Evolutionary conservation across 1,140 invertebrate species (phyloP).

Genomic region (Vollenhovia emeryi): DNA sequence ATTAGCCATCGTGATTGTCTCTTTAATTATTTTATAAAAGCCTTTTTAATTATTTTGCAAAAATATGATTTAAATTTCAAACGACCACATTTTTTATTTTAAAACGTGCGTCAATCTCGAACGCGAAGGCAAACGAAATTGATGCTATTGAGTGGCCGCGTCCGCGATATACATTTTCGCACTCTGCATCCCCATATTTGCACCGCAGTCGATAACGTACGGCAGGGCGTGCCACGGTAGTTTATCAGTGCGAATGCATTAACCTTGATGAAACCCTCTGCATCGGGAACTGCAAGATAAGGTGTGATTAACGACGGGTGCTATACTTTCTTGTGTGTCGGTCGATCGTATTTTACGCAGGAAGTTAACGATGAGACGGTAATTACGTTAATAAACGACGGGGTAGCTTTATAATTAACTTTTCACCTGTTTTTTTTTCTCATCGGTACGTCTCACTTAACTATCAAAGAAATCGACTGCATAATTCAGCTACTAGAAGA

Average conservation of each 20-base stretch:
- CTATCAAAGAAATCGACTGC: conserved; percentile 1
- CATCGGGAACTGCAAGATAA: conserved; percentile 51
- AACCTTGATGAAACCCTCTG: conserved; percentile 57
- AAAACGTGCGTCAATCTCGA: not conserved
- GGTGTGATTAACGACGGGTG: conserved; percentile 53
- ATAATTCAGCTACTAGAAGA: conserved; percentile 8
- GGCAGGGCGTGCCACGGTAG: conserved; percentile 22
- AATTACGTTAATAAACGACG: conserved; percentile 51
- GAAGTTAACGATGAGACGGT: conserved; percentile 48
- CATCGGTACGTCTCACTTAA: conserved; percentile 8
- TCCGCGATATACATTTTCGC: conserved; percentile 11
- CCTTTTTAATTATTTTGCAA: not conserved
- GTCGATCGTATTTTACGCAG: conserved; percentile 45
- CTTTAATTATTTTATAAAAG: not conserved
- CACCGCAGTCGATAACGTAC: conserved; percentile 19
- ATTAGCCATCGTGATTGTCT: not conserved
- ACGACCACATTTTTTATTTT: not conserved
- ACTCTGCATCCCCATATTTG: conserved; percentile 40
- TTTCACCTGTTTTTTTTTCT: not conserved
- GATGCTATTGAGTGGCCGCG: not conserved
- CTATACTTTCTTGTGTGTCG: conserved; percentile 47
- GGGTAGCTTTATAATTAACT: conserved; percentile 30
- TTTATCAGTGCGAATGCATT: conserved; percentile 60
- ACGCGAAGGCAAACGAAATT: conserved; percentile 39
- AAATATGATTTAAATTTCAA: not conserved